Evolutionary conservation across 1,140 invertebrate species (phyloP).

Genomic region (Drosophila baimaii): DNA sequence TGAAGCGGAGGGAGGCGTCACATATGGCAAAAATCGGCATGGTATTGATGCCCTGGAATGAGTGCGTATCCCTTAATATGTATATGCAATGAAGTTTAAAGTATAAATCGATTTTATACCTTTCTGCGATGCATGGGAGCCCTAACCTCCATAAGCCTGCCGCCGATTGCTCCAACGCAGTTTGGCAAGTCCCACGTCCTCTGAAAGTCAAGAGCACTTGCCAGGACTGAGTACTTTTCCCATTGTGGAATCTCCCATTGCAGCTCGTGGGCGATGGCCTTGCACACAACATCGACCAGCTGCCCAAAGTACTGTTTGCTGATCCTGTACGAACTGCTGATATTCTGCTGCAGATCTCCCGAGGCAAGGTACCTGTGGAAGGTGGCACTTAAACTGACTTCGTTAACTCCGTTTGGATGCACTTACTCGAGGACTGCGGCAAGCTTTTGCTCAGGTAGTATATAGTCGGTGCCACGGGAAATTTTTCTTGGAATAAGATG

Average conservation of each 20-base stretch:
- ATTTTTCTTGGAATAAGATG: neutral
- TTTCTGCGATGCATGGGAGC: neutral
- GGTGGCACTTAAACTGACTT: neutral
- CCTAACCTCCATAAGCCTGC: neutral
- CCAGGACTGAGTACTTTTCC: neutral
- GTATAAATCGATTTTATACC: neutral
- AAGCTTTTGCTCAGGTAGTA: slow-evolving; percentile 2
- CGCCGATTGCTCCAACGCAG: slow-evolving; percentile 7
- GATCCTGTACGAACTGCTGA: slow-evolving; percentile 1
- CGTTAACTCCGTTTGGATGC: neutral
- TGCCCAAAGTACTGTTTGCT: slow-evolving; percentile 3
- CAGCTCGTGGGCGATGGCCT: slow-evolving; percentile 1
- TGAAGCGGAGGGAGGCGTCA: slow-evolving; percentile 4
- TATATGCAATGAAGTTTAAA: neutral
- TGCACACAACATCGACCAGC: neutral
- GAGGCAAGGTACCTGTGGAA: neutral
- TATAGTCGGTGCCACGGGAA: neutral
- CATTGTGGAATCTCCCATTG: slow-evolving; percentile 8
- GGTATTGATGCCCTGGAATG: neutral
- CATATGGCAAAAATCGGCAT: slow-evolving; percentile 1
- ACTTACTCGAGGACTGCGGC: slow-evolving; percentile 10
- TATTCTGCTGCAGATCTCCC: neutral
- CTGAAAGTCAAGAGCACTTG: neutral
- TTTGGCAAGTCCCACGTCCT: neutral
- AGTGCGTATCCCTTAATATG: neutral